phyloP scores from a whole-genome alignment of 2,797 vertebrate species.

The Crenichthys baileyi region DNA sequence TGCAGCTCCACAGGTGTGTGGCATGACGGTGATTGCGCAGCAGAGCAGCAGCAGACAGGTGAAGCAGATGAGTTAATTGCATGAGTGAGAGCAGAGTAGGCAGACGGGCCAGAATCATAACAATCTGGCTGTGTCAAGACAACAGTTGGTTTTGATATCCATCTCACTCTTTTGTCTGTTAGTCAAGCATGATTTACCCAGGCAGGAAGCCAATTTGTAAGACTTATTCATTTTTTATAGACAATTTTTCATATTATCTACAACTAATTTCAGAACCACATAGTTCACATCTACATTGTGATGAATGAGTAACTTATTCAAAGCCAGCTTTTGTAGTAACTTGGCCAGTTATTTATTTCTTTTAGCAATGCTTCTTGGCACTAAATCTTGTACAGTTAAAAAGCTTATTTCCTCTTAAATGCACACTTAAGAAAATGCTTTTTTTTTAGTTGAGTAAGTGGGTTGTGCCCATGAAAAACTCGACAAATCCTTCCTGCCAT shows the following conservation, averaged over 20 bases:
- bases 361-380: background rate
- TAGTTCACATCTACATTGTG: no score
- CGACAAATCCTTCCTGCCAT: background rate
- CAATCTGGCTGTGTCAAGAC: no score
- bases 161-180: background rate
- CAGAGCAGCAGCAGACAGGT: no score
- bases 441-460: background rate
- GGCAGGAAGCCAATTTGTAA: background rate
- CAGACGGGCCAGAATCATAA: no score
- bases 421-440: no score
- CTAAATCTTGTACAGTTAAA: background rate
- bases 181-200: no score
- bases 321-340: background rate
- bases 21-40: no score
- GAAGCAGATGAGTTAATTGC: no score
- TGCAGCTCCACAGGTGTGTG: no score
- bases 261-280: background rate
- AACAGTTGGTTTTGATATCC: background rate
- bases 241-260: background rate
- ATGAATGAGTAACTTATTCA: background rate
- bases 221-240: background rate
- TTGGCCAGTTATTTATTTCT: background rate
- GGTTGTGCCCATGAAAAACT: background rate
- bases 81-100: no score
- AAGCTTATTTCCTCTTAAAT: background rate